A percentile compares a stretch with the other conserved stretches of the same genome.
phyloP scores from a whole-genome alignment of 2,113 vertebrate species.

The Girardinichthys multiradiatus region DNA sequence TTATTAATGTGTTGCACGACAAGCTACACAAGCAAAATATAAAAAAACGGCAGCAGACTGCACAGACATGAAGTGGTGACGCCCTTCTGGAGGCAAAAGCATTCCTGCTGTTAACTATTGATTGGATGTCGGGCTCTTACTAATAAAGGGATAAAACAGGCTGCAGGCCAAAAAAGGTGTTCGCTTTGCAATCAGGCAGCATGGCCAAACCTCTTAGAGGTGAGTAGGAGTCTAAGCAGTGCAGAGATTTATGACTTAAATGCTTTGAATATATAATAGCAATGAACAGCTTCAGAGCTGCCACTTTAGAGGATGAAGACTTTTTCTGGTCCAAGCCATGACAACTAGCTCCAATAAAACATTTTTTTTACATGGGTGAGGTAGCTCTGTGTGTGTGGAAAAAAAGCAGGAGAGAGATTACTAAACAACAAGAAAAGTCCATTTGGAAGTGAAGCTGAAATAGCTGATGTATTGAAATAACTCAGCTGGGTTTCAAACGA shows the following conservation, averaged over 20 bases:
- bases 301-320: slow-evolving; percentile 52
- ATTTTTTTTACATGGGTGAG: slow-evolving; percentile 36
- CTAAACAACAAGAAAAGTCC: slow-evolving; percentile 77
- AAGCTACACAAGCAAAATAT: slow-evolving; percentile 34
- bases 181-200: slow-evolving; percentile 56
- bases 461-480: slow-evolving; percentile 63
- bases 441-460: slow-evolving; percentile 74
- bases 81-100: slow-evolving; percentile 34
- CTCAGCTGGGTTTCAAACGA: slow-evolving; percentile 59
- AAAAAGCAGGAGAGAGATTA: slow-evolving; percentile 26
- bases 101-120: slow-evolving; percentile 51
- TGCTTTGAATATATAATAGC: slow-evolving; percentile 63
- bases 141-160: slow-evolving; percentile 63
- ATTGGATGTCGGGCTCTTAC: slow-evolving; percentile 49
- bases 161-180: slow-evolving; percentile 57
- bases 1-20: slow-evolving; percentile 45
- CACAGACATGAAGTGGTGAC: slow-evolving; percentile 5
- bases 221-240: slow-evolving; percentile 29
- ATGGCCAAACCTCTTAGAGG: slow-evolving; percentile 51
- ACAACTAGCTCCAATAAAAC: slow-evolving; percentile 18
- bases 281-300: slow-evolving; percentile 47
- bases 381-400: slow-evolving; percentile 1
- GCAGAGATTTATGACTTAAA: slow-evolving; percentile 56
- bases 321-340: slow-evolving; percentile 33
- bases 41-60: slow-evolving; percentile 28